Evolutionary conservation across 23 tunicate species (phyloP), one percentile per base, ranked within the genome.

Genomic region (Ciona savignyi): DNA sequence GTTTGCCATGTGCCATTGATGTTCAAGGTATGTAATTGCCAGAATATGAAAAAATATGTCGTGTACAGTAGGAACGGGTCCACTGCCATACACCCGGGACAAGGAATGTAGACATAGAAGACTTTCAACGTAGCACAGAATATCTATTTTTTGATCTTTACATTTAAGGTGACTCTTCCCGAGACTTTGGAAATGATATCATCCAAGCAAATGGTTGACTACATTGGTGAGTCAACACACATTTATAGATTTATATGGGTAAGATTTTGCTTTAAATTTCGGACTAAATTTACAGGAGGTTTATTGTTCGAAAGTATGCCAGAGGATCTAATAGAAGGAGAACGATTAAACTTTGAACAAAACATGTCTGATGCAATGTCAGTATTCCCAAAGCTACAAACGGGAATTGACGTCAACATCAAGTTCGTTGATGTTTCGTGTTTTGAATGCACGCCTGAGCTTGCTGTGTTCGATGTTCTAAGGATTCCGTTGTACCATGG

Each of bases 351-450:
- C 35, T 91, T 84, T 72, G 86, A 91, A 65, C 86, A 84, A 62
- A 91, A 84, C 63, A 80, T 91, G 64, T 80, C 90, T 2, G 97
- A 91, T 72, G 97, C 97, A 19, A 80, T 91, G 20, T 42, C 85
- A 2, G 82, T 85, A 9, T 80, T 91, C 67, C 81, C 91, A 4
- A 91, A 91, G 42, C 81, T 91, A 22, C 86, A 80, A 80, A 91
- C 90, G 11, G 97, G 97, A 30, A 73, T 91, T 51, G 97, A 91
- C 71, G 97, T 91, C 9, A 91, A 91, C 71, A 81, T 91, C 11
- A 70, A 85, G 75, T 91, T 91, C 60, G 67, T 71, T 63, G 32
- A 21, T 75, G 90, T 85, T 22, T 25, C 81, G 19, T 71, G 86
- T 71, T 91, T 91, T 68, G 97, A 91, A 77, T 91, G 79, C 72